Evolutionary conservation across 1,140 invertebrate species (phyloP), one percentile per base, ranked within the genome.

Genomic region (Megalopta genalis): DNA sequence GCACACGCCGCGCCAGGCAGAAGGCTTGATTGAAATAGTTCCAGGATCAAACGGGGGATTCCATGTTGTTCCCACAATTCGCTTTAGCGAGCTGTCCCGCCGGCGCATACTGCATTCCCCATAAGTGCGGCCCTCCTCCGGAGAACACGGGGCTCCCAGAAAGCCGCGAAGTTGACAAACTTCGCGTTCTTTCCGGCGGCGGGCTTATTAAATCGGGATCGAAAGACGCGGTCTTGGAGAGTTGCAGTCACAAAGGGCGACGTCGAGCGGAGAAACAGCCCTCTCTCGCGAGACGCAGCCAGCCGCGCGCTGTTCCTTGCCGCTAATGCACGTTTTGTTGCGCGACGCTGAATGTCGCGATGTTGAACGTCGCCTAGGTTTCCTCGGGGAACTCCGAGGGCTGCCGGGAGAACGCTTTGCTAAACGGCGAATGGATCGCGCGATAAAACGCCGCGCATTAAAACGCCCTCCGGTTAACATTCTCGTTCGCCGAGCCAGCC

Each of bases 301-400:
- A 21, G 49, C 16, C 16, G 18, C 16, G 18, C 25, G 69, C 57
- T n/a, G 18, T 37, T 73, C 52, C 49, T 52, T n/a, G 39, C 39
- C 6, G 62, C 39, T 79, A 73, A 66, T 78, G 62, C 49, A 59
- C 69, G 77, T 66, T 79, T 79, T 79, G 62, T 73, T 32, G 32
- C 32, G 49, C 37, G 62, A 65, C 27, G 52, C 63, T 54, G n/a
- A 68, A 63, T 57, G 46, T 64, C 9, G 42, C n/a, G n/a, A n/a
- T n/a, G n/a, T n/a, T 32, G 4, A 32, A 32, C 63, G 54, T 67
- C 64, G 37, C 52, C 46, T 54, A 23, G 54, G 23, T 57, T 76
- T 69, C 49, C 52, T 80, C 63, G 73, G 60, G 69, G 57, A 27
- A n/a, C n/a, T 27, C 52, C 59, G 23, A 18, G 39, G 7, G 49